phyloP scores from a whole-genome alignment of 2,113 vertebrate species.

The Athene cunicularia region DNA sequence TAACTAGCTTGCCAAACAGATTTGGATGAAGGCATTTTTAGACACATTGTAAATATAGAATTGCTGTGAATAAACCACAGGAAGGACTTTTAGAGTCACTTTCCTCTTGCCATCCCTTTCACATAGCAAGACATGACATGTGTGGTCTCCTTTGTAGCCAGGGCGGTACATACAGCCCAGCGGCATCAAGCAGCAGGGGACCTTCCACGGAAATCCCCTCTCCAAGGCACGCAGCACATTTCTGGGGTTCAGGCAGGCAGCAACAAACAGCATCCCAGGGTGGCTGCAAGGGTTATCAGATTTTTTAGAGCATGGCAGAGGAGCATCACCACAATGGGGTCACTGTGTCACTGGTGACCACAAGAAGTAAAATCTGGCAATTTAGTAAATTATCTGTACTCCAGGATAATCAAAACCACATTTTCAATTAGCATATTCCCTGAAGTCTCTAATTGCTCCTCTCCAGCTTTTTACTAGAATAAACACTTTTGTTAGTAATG shows the following conservation, averaged over 20 bases:
- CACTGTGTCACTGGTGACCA: conserved; percentile 24
- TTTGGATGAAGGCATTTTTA: background rate
- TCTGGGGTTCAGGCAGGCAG: accelerated
- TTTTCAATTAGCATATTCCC: background rate
- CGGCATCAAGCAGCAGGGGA: background rate
- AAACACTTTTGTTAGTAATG: conserved; percentile 36
- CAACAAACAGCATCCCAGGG: accelerated
- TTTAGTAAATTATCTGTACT: conserved; percentile 8
- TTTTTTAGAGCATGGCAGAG: background rate
- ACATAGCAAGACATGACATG: background rate
- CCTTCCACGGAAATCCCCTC: background rate
- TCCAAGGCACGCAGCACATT: background rate
- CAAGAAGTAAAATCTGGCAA: background rate
- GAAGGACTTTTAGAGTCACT: background rate
- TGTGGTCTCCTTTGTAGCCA: background rate
- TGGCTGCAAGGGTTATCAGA: background rate
- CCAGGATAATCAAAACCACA: background rate
- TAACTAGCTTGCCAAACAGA: background rate
- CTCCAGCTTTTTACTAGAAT: conserved; percentile 16
- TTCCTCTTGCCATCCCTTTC: background rate
- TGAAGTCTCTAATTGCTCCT: conserved; percentile 27
- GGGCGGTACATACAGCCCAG: background rate
- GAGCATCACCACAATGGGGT: background rate
- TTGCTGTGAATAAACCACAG: background rate
- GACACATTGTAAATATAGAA: background rate